Conservation (phyloP, 2,797 vertebrate species). For the Pelochelys cantorii region DNA sequence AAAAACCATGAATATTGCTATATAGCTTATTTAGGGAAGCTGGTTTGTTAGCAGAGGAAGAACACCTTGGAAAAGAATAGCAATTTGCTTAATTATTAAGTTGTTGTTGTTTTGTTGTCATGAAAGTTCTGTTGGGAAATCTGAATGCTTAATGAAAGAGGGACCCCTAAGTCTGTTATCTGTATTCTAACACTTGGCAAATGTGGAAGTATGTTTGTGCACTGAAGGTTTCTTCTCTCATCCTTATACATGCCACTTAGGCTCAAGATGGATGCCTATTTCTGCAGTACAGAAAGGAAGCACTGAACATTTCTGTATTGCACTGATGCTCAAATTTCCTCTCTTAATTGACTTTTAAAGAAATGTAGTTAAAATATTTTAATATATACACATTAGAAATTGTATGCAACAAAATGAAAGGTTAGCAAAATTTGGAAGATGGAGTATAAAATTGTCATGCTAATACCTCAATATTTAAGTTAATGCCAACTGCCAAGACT, state of each 20-base stretch:
- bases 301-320: rapidly evolving
- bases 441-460: slow-evolving; percentile 29
- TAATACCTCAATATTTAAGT: slow-evolving; percentile 36
- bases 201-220: background rate
- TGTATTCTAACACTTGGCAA: background rate
- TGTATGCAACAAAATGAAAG: slow-evolving; percentile 28
- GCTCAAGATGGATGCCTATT: background rate
- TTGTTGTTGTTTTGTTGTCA: background rate
- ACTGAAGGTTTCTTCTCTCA: background rate
- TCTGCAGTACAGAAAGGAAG: background rate
- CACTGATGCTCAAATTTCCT: background rate
- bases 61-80: background rate
- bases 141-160: background rate
- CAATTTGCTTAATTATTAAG: background rate
- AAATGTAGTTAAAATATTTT: background rate
- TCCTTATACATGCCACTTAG: background rate
- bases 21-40: background rate
- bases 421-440: slow-evolving; percentile 38
- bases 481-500: slow-evolving; percentile 27
- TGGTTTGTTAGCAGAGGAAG: background rate
- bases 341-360: background rate
- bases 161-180: background rate
- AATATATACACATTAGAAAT: slow-evolving; percentile 1
- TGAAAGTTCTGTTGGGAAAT: slow-evolving; percentile 9
- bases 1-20: background rate